These are phyloP conservation scores for Malurus elegans DNA, from an alignment of 2,113 vertebrate species.

Conservation along the genomic window DNA sequence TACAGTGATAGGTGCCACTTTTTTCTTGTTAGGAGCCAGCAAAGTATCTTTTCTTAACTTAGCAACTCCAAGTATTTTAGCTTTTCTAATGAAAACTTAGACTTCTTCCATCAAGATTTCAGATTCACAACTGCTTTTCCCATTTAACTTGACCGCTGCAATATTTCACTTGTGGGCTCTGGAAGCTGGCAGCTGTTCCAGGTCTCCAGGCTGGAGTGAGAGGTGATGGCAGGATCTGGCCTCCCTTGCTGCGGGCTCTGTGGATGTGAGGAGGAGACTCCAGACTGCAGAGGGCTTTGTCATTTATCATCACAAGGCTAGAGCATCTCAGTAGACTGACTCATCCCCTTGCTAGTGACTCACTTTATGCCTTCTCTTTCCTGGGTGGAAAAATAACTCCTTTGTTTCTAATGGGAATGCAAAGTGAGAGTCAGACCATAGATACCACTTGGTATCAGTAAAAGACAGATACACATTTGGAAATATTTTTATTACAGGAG, in stretches of 20 bases:
- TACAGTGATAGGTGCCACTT: neutral
- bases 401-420: neutral
- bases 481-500: constrained; percentile 10
- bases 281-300: neutral
- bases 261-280: neutral
- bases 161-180: neutral
- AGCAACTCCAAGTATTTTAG: neutral
- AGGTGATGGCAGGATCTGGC: neutral
- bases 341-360: constrained; percentile 41
- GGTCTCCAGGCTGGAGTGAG: neutral
- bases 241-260: neutral
- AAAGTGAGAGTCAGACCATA: neutral
- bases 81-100: neutral
- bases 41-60: neutral
- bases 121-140: neutral
- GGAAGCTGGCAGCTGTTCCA: accelerated
- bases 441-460: neutral
- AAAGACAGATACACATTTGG: constrained; percentile 2
- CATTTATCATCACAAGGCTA: neutral
- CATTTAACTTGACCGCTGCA: accelerated
- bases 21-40: neutral
- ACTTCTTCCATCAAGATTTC: neutral
- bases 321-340: constrained; percentile 8
- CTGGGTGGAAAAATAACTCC: constrained; percentile 3
- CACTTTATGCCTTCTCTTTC: constrained; percentile 1